Conservation (phyloP, 2,113 vertebrate genomes). For the Hippocampus guttulatus region DNA sequence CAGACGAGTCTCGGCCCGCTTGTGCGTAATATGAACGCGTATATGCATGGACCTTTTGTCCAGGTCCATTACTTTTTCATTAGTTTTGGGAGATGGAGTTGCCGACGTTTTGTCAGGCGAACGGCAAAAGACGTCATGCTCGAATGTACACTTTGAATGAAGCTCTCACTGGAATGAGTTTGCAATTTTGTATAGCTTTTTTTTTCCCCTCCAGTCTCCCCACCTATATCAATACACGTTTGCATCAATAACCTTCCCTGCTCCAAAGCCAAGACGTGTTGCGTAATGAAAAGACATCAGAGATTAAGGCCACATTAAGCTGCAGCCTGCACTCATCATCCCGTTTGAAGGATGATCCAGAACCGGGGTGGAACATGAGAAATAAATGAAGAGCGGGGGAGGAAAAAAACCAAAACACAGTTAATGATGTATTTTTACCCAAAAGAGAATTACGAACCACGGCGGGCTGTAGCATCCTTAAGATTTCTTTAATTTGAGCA, state of each 20-base stretch:
- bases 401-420: constrained; percentile 20
- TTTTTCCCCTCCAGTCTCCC: background rate
- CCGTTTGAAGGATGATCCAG: constrained; percentile 52
- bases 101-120: constrained; percentile 39
- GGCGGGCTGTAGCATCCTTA: background rate
- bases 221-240: background rate
- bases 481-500: constrained; percentile 7
- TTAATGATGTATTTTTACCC: constrained; percentile 14
- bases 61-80: constrained; percentile 64
- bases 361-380: constrained; percentile 26
- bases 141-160: constrained; percentile 26
- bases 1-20: constrained; percentile 10
- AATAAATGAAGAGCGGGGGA: constrained; percentile 22
- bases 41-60: constrained; percentile 45
- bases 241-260: background rate
- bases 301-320: constrained; percentile 57
- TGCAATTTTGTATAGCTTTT: background rate
- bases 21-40: constrained; percentile 53
- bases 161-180: background rate
- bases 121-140: constrained; percentile 46
- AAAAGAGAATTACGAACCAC: background rate
- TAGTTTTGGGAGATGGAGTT: constrained; percentile 56
- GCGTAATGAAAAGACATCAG: constrained; percentile 41
- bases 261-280: constrained; percentile 34
- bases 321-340: constrained; percentile 53